These are phyloP conservation scores for Hephaestus fuliginosus DNA, from an alignment of 2,797 vertebrate species.

Conservation along the genomic window DNA sequence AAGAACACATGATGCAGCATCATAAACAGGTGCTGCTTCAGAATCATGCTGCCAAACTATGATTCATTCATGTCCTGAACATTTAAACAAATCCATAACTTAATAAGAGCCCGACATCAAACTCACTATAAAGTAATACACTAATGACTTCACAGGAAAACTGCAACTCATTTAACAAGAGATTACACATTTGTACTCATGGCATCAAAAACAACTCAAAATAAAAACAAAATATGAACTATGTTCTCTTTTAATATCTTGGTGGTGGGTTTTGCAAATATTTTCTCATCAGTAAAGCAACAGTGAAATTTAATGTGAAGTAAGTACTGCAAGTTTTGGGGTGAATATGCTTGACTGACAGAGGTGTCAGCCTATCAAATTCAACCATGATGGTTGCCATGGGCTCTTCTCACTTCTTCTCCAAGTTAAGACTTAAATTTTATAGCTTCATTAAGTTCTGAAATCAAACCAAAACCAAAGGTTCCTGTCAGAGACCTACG, in stretches of 20 bases:
- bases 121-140: background rate
- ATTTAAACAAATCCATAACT: slow-evolving; percentile 11
- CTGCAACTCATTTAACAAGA: background rate
- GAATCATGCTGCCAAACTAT: background rate
- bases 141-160: background rate
- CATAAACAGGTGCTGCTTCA: background rate
- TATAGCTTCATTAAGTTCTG: background rate
- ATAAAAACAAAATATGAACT: background rate
- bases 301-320: background rate
- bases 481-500: background rate
- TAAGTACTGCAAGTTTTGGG: background rate
- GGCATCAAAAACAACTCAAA: background rate
- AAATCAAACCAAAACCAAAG: background rate
- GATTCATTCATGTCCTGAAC: background rate
- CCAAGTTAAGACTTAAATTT: background rate
- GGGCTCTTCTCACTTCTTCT: background rate
- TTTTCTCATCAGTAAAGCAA: background rate
- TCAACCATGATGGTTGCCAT: background rate
- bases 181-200: background rate
- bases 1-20: background rate
- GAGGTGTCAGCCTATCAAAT: background rate
- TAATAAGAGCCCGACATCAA: slow-evolving; percentile 6
- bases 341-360: background rate
- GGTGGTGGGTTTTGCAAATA: background rate
- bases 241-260: background rate